phyloP scores from a whole-genome alignment of 1,140 invertebrate genomes.

The Bombus polaris region DNA sequence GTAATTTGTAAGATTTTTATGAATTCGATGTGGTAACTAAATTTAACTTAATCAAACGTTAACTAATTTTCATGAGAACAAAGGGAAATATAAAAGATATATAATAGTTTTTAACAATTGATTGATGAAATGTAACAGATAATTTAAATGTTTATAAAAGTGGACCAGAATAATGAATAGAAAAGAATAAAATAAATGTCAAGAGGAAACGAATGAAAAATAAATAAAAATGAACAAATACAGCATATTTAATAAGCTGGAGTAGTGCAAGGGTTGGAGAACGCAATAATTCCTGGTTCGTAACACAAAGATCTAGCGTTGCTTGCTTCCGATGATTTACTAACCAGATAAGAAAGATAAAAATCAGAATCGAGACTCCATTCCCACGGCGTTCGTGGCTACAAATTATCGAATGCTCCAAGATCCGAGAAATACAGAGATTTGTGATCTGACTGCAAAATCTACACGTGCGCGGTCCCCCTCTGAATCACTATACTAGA shows the following conservation, averaged over 20 bases:
- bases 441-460: slow-evolving; percentile 27
- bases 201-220: neutral
- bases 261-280: neutral
- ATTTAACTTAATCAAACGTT: neutral
- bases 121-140: neutral
- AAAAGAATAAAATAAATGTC: neutral
- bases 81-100: neutral
- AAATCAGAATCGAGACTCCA: slow-evolving; percentile 47
- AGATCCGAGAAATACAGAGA: slow-evolving; percentile 37
- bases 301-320: neutral
- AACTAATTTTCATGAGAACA: neutral
- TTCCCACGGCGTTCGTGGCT: slow-evolving; percentile 64
- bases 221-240: neutral
- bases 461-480: slow-evolving; percentile 16
- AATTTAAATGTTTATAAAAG: neutral
- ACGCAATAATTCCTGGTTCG: neutral
- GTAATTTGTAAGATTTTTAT: neutral
- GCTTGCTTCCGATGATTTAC: slow-evolving; percentile 29
- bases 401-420: slow-evolving; percentile 62
- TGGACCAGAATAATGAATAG: too few relatives aligned
- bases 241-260: neutral
- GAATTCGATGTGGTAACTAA: neutral
- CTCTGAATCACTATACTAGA: slow-evolving; percentile 22
- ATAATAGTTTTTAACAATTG: too few relatives aligned
- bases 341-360: slow-evolving; percentile 49